phyloP scores from a whole-genome alignment of 2,888 invertebrate species.

The Tricholauxania praeusta region DNA sequence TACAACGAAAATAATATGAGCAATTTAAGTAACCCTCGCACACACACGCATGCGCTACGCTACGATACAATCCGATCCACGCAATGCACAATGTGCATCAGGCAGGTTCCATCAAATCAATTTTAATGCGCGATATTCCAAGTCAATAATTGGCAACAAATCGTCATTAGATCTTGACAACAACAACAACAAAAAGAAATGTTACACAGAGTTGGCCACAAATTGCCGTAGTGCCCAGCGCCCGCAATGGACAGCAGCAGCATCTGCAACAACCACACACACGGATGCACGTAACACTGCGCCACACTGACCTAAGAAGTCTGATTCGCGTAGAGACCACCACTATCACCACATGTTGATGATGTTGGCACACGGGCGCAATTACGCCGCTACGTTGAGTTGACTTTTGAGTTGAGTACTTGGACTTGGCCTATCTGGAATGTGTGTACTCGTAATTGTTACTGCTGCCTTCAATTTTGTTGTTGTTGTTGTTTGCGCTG shows the following conservation, averaged over 20 bases:
- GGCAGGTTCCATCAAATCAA: conserved; percentile 19
- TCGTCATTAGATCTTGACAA: conserved; percentile 28
- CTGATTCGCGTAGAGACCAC: not conserved
- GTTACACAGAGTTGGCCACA: conserved; percentile 1
- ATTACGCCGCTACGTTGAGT: conserved; percentile 8
- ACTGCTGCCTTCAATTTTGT: not conserved
- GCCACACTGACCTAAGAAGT: conserved; percentile 14
- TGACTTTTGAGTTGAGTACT: not conserved
- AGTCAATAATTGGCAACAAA: conserved; percentile 37
- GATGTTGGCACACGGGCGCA: conserved; percentile 19
- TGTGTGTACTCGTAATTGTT: conserved; percentile 23
- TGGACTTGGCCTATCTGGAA: conserved; percentile 31
- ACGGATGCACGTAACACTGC: conserved; percentile 6
- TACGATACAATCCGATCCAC: too few species aligned
- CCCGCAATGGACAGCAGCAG: conserved; percentile 12
- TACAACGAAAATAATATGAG: too few species aligned
- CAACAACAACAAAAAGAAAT: not conserved
- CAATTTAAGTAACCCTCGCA: too few species aligned
- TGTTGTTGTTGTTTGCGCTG: not conserved
- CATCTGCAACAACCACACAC: conserved; percentile 1
- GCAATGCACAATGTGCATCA: too few species aligned
- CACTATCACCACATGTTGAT: not conserved
- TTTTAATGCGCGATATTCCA: conserved; percentile 19
- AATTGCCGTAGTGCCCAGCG: conserved; percentile 5
- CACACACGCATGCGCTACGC: too few species aligned